Evolutionary conservation across 2,797 vertebrate genomes (phyloP), one percentile per base, ranked within the genome.

Genomic region (Gymnodraco acuticeps): DNA sequence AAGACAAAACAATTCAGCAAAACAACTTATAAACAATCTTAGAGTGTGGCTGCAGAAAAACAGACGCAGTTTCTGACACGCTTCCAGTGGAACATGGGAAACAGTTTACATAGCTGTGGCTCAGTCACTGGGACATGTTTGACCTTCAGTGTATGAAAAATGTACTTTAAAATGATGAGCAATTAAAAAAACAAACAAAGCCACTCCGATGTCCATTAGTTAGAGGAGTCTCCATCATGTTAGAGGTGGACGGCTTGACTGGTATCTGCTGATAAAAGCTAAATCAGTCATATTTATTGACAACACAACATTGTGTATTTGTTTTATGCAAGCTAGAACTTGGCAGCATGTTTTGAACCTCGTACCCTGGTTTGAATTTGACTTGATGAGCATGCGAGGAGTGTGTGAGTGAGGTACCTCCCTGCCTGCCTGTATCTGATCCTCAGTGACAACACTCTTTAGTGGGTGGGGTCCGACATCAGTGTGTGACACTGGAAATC

Each of bases 401-500:
- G 3, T 43, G 65, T 54, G 55, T 45, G 23, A 70, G 45, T 45
- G 23, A 70, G 45, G 50, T 63, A 27, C 17, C 3, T 15, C n/a
- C 45, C 56, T 4, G 23, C 14, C 33, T 70, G 42, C 6, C n/a
- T 55, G 42, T 42, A 42, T 77, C 42, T 45, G 48, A 64, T 70
- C 46, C 27, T 33, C 72, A 9, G 8, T 27, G 74, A 80, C 80
- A 84, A 79, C 68, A 75, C 62, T 61, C 67, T 42, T 62, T 48
- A 62, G 77, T 81, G 74, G 75, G 78, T 15, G 70, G 61, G 23
- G 59, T 68, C 54, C 62, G 46, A 86, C 78, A 73, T 77, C 75
- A 60, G 61, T 56, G 58, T 82, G 76, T 70, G 56, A 84, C 83
- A 82, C 75, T 85, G 76, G 76, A 83, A 82, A 87, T 85, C 83